phyloP scores from a whole-genome alignment of 2,113 vertebrate genomes.

The Nycticebus coucang region DNA sequence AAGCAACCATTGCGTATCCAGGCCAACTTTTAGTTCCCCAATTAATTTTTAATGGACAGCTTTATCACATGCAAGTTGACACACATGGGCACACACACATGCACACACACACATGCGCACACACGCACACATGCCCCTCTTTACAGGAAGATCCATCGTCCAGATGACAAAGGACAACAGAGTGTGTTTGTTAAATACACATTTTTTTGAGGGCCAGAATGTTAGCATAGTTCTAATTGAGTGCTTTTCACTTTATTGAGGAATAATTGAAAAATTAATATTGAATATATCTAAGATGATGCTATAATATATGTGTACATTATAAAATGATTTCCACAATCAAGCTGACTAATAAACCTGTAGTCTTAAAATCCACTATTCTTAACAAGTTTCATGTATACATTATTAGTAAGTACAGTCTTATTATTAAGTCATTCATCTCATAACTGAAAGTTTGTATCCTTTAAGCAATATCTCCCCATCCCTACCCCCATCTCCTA shows the following conservation, averaged over 20 bases:
- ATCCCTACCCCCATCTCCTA: not conserved
- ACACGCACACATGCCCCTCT: not conserved
- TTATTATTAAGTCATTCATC: not conserved
- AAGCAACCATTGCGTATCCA: not conserved
- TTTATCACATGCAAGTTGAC: not conserved
- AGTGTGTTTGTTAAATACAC: accelerated
- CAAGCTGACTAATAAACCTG: too few relatives aligned
- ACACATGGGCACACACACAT: not conserved
- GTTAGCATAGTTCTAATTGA: not conserved
- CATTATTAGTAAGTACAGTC: not conserved
- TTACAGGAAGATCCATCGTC: not conserved
- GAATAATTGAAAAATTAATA: not conserved
- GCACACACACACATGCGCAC: too few relatives aligned
- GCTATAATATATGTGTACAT: not conserved
- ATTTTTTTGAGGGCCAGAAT: not conserved
- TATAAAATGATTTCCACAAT: not conserved
- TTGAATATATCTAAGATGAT: not conserved
- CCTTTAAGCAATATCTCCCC: not conserved
- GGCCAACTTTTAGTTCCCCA: too few relatives aligned
- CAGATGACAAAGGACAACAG: not conserved
- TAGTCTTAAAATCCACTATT: not conserved
- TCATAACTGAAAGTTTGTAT: not conserved
- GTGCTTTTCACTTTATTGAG: not conserved
- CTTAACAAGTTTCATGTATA: too few relatives aligned
- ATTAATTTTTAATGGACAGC: not conserved